Conservation (phyloP, 2,113 vertebrate genomes). For the Macaca nemestrina region DNA sequence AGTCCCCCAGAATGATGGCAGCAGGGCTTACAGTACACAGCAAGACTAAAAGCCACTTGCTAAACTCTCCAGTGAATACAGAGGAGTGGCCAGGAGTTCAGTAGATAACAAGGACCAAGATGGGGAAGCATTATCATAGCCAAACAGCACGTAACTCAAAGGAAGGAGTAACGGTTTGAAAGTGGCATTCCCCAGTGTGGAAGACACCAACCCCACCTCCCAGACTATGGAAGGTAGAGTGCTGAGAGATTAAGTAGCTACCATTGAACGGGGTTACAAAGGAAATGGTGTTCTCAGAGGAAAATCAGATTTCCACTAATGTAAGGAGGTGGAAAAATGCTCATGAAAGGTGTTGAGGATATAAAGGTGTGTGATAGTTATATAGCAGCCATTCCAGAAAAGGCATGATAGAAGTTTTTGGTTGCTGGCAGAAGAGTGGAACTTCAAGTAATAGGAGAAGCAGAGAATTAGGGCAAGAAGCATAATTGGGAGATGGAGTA, state of each 20-base stretch:
- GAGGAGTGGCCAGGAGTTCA: neutral
- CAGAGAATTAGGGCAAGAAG: neutral
- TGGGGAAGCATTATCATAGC: neutral
- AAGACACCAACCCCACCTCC: neutral
- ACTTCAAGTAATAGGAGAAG: neutral
- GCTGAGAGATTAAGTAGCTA: neutral
- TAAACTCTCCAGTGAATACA: neutral
- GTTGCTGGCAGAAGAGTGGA: neutral
- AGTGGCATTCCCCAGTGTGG: neutral
- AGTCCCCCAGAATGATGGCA: neutral
- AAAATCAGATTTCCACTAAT: neutral
- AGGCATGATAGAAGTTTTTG: neutral
- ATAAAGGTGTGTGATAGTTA: neutral
- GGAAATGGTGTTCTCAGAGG: neutral
- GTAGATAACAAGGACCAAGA: neutral
- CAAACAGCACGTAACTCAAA: neutral
- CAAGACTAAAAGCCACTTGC: neutral
- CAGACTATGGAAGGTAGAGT: neutral
- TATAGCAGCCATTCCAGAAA: neutral
- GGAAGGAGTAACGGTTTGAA: neutral
- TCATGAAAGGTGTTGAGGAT: neutral
- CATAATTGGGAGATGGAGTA: neutral
- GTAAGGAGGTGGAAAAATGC: neutral
- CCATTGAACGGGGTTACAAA: neutral
- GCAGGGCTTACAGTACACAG: neutral